These are phyloP conservation scores for Holacanthella duospinosa DNA, from an alignment of 2,888 invertebrate species.

Conservation along the genomic window DNA sequence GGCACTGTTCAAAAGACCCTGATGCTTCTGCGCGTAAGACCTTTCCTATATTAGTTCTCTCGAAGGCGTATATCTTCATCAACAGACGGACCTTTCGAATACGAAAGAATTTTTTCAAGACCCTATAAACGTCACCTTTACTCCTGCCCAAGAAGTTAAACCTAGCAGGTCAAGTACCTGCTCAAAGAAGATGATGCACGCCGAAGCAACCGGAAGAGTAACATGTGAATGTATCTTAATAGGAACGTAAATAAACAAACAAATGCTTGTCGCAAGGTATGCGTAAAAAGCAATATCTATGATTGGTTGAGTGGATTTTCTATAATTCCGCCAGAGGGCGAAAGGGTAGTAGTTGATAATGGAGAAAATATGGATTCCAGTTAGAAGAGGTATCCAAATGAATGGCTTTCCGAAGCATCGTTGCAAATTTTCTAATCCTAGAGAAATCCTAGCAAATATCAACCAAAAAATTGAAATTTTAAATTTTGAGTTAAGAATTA, in stretches of 20 bases:
- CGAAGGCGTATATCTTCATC: constrained; percentile 17
- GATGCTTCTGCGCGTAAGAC: neutral
- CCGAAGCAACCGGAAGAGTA: constrained; percentile 14
- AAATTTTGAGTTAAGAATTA: neutral
- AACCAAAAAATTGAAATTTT: neutral
- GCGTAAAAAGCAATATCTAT: neutral
- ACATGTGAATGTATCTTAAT: constrained; percentile 11
- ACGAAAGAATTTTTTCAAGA: too few relatives aligned
- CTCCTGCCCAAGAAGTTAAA: too few relatives aligned
- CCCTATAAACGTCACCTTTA: too few relatives aligned
- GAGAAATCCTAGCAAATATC: constrained; percentile 8
- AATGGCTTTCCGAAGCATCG: constrained; percentile 11
- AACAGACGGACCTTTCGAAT: constrained; percentile 13
- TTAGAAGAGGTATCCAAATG: neutral
- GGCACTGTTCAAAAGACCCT: constrained; percentile 45
- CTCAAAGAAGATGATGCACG: constrained; percentile 15
- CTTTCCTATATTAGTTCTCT: constrained; percentile 9
- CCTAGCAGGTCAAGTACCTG: too few relatives aligned
- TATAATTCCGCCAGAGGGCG: constrained; percentile 11
- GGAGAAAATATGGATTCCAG: constrained; percentile 9
- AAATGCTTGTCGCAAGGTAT: neutral
- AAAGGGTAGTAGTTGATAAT: constrained; percentile 7
- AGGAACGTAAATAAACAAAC: constrained; percentile 14
- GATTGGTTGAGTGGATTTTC: constrained; percentile 1
- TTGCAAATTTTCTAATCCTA: constrained; percentile 8